Evolutionary conservation across 2,888 invertebrate genomes (phyloP).

Genomic region (Nomada lathburiana): DNA sequence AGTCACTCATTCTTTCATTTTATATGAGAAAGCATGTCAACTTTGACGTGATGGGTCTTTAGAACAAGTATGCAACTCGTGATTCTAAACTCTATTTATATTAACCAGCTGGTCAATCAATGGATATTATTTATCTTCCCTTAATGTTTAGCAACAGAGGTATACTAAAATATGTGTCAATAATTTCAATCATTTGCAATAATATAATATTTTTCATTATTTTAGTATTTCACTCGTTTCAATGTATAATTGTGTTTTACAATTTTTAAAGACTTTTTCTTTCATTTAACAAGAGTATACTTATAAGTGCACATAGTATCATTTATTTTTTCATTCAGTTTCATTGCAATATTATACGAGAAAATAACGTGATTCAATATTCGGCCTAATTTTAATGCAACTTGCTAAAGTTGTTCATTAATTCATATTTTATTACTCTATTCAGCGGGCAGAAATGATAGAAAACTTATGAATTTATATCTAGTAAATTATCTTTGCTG

Average conservation of each 20-base stretch:
- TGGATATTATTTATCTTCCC: neutral
- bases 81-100: neutral
- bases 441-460: neutral
- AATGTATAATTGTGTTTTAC: too few species aligned
- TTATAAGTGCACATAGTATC: neutral
- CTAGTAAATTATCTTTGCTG: slow-evolving; percentile 47
- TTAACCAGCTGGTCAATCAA: neutral
- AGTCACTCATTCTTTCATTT: slow-evolving; percentile 27
- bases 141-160: too few species aligned
- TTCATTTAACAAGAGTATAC: too few species aligned
- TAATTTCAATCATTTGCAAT: neutral
- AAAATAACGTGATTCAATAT: neutral
- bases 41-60: slow-evolving; percentile 31
- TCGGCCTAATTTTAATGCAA: neutral
- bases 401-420: neutral
- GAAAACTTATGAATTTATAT: slow-evolving; percentile 14
- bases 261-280: too few species aligned
- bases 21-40: slow-evolving; percentile 49
- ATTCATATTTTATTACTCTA: neutral
- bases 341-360: neutral
- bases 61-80: neutral
- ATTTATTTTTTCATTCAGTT: neutral
- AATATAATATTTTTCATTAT: neutral
- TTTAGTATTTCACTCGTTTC: neutral
- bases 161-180: too few species aligned